A percentile compares a stretch with the other conserved stretches of the same genome.
Evolutionary conservation across 2,888 invertebrate species (phyloP).

Genomic region (Pandemis heparana): DNA sequence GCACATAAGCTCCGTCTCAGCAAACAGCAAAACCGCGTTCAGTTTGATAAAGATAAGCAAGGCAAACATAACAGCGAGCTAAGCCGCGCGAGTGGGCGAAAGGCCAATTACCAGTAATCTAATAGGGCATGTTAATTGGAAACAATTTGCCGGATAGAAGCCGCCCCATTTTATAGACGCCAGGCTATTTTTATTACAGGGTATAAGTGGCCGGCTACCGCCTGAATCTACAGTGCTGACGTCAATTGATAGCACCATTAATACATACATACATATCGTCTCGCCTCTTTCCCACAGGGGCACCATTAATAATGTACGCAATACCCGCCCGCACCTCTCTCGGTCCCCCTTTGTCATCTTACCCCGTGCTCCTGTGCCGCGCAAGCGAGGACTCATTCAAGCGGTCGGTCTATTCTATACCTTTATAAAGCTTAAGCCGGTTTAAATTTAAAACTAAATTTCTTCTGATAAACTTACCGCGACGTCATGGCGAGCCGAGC

Average conservation of each 20-base stretch:
- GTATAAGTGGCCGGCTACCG: slow-evolving; percentile 15
- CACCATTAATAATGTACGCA: too few species aligned
- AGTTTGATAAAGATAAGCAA: slow-evolving; percentile 26
- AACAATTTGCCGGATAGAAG: slow-evolving; percentile 49
- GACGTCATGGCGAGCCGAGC: slow-evolving; percentile 66
- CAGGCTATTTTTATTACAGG: slow-evolving; percentile 39
- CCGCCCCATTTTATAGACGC: slow-evolving; percentile 42
- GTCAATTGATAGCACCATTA: slow-evolving; percentile 12
- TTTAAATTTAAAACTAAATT: too few species aligned
- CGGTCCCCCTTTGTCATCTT: too few species aligned
- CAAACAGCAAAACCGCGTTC: slow-evolving; percentile 35
- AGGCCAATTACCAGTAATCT: slow-evolving; percentile 47
- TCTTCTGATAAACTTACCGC: slow-evolving; percentile 59
- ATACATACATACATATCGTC: too few species aligned
- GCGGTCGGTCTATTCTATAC: too few species aligned
- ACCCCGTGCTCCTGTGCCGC: too few species aligned
- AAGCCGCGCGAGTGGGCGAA: slow-evolving; percentile 3
- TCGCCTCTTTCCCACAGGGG: too few species aligned
- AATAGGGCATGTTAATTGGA: slow-evolving; percentile 52
- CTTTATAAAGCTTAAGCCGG: neutral
- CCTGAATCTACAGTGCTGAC: slow-evolving; percentile 21
- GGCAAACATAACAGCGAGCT: slow-evolving; percentile 9
- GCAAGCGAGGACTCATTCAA: too few species aligned
- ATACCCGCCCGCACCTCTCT: too few species aligned
- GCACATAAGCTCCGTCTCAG: slow-evolving; percentile 25